These are phyloP conservation scores for Pocota personata DNA, from an alignment of 2,888 invertebrate species.

Conservation along the genomic window DNA sequence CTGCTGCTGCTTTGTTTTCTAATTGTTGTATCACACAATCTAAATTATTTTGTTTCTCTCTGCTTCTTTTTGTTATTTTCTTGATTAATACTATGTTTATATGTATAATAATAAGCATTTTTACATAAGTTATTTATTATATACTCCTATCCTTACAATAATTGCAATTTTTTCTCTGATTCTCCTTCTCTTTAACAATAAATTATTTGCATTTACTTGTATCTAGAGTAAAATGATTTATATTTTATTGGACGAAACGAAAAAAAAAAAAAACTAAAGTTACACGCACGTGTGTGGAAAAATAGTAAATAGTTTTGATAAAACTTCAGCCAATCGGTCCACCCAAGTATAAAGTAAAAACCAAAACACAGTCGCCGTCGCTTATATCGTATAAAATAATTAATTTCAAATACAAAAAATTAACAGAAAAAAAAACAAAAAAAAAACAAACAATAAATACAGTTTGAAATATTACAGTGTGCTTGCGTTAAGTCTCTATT, in stretches of 20 bases:
- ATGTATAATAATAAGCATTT: conserved; percentile 37
- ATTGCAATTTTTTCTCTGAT: conserved; percentile 46
- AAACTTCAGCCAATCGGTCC: background rate
- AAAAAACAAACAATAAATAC: conserved; percentile 55
- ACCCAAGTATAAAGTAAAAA: background rate
- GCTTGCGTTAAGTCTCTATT: conserved; percentile 72
- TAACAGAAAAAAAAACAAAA: background rate
- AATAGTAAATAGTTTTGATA: conserved; percentile 21
- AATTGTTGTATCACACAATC: conserved; percentile 67
- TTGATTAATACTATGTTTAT: conserved; percentile 36
- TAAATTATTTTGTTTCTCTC: conserved; percentile 41
- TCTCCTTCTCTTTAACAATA: conserved; percentile 8
- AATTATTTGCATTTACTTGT: conserved; percentile 19
- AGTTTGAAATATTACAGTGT: conserved; percentile 66
- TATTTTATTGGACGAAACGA: conserved; percentile 33
- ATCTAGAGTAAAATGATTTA: conserved; percentile 26
- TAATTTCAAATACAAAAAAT: background rate
- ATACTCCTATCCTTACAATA: conserved; percentile 61
- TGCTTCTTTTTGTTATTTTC: conserved; percentile 5
- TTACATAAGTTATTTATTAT: conserved; percentile 46
- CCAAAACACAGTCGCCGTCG: conserved; percentile 29
- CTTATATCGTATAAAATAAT: conserved; percentile 21
- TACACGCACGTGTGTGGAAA: conserved; percentile 1
- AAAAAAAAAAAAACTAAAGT: background rate
- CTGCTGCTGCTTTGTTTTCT: conserved; percentile 46